These are phyloP conservation scores for Lophotriccus pileatus DNA, from an alignment of 2,797 vertebrate species.

Conservation along the genomic window DNA sequence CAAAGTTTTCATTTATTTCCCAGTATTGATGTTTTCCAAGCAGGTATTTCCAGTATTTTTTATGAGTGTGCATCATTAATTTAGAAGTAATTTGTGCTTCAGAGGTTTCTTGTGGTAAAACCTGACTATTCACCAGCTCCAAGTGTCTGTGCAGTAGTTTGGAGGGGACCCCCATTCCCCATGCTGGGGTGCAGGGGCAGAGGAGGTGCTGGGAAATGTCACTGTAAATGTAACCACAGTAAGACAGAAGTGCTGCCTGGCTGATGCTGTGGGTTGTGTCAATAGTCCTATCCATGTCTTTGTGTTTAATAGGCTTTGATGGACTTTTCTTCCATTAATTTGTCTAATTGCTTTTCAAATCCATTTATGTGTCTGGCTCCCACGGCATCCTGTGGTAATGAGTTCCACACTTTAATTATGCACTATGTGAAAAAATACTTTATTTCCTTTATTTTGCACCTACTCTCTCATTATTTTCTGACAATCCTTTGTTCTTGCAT, in stretches of 20 bases:
- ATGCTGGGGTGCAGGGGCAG: not conserved
- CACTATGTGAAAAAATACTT: conserved; percentile 3
- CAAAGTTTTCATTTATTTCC: accelerated
- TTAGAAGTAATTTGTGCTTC: not conserved
- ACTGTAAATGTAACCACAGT: accelerated
- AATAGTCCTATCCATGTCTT: not conserved
- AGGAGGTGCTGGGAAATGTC: not conserved
- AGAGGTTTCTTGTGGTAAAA: not conserved
- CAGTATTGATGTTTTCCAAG: not conserved
- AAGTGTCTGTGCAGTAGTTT: not conserved
- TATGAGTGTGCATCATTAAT: not conserved
- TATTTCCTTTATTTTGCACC: conserved; percentile 33
- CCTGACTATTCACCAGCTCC: not conserved
- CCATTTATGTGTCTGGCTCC: conserved; percentile 33
- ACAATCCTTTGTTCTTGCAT: not conserved
- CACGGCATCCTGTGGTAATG: conserved; percentile 19
- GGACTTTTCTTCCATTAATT: conserved; percentile 50
- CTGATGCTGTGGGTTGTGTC: not conserved
- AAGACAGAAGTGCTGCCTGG: not conserved
- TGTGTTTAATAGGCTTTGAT: conserved; percentile 22
- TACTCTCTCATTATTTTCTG: conserved; percentile 19
- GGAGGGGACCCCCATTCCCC: not conserved
- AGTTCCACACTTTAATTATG: conserved; percentile 40
- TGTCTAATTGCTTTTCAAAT: conserved; percentile 49
- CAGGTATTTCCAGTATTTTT: not conserved